Conservation (phyloP, 2,113 vertebrate genomes). For the Alosa alosa region DNA sequence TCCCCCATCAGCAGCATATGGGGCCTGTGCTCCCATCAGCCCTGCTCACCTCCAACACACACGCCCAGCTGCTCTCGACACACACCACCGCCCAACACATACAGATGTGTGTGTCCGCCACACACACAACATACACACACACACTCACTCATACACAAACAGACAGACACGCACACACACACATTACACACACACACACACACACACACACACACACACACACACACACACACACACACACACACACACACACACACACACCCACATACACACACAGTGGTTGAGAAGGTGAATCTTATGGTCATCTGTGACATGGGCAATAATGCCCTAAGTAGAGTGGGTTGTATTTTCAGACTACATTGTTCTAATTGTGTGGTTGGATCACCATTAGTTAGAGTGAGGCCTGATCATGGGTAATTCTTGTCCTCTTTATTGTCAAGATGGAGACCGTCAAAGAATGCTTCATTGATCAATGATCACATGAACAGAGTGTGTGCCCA, state of each 20-base stretch:
- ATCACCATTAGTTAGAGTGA: background rate
- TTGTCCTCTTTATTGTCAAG: no score
- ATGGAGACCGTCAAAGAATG: conserved; percentile 15
- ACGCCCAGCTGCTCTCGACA: conserved; percentile 44
- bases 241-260: background rate
- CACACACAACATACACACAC: conserved; percentile 23
- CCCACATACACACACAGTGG: background rate
- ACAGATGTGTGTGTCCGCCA: conserved; percentile 51
- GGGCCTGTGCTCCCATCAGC: conserved; percentile 54
- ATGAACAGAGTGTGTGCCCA: conserved; percentile 17
- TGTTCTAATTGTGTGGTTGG: background rate
- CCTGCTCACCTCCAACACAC: conserved; percentile 48
- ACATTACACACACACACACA: conserved; percentile 26
- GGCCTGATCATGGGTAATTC: background rate
- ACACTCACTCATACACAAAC: background rate
- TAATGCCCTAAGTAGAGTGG: background rate
- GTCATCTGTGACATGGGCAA: background rate
- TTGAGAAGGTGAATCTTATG: background rate
- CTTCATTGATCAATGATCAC: conserved; percentile 50
- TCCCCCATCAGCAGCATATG: conserved; percentile 49
- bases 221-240: background rate
- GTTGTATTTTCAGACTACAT: background rate
- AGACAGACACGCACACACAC: conserved; percentile 22
- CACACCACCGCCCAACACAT: conserved; percentile 35
- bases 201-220: background rate